phyloP scores from a whole-genome alignment of 2,797 vertebrate species.

The Artibeus jamaicensis region DNA sequence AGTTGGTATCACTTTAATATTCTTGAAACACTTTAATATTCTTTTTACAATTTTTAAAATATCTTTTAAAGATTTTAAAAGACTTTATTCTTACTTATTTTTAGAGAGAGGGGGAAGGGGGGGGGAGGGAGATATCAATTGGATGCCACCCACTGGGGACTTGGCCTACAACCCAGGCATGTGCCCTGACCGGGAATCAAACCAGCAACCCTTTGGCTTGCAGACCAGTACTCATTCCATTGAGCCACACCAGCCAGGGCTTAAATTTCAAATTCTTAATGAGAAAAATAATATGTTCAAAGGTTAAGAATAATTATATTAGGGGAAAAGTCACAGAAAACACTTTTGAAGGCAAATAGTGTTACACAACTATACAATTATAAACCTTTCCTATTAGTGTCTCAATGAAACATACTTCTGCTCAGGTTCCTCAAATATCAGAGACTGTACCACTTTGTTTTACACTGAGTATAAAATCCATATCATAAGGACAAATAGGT shows the following conservation, averaged over 20 bases:
- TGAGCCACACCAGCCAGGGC: too few species aligned
- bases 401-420: background rate
- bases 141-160: too few species aligned
- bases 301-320: background rate
- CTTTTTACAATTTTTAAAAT: background rate
- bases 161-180: too few species aligned
- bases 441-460: background rate
- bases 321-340: background rate
- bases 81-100: too few species aligned
- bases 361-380: background rate
- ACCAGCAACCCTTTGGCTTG: too few species aligned
- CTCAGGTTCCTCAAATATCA: background rate
- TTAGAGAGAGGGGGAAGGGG: too few species aligned
- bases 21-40: background rate
- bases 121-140: too few species aligned
- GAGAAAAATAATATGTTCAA: background rate
- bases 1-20: background rate
- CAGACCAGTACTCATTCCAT: too few species aligned
- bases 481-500: background rate
- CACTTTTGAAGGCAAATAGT: background rate
- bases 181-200: too few species aligned
- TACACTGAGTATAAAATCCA: background rate
- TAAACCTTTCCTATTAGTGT: background rate
- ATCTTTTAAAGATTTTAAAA: too few species aligned
- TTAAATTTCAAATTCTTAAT: background rate